Conservation (phyloP, 2,797 vertebrate species). For the Microchirus variegatus region DNA sequence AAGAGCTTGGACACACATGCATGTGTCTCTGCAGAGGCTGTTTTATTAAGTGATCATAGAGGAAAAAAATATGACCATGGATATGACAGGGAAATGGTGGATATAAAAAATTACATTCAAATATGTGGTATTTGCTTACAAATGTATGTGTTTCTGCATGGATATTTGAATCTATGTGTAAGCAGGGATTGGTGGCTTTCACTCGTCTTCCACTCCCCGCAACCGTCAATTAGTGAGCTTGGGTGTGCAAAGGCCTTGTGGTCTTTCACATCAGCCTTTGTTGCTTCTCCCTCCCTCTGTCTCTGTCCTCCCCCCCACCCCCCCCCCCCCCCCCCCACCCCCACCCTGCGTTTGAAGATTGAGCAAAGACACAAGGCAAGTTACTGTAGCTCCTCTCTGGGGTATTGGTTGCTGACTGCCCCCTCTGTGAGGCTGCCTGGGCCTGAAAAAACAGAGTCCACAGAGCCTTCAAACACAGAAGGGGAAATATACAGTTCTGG, state of each 20-base stretch:
- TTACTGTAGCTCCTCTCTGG: constrained; percentile 69
- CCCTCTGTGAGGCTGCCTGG: constrained; percentile 51
- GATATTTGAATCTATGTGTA: constrained; percentile 46
- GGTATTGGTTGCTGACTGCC: constrained; percentile 59
- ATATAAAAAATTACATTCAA: constrained; percentile 15
- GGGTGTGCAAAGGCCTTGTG: constrained; percentile 71
- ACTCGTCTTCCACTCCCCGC: constrained; percentile 70
- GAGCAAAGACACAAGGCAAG: constrained; percentile 80
- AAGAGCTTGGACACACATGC: constrained; percentile 46
- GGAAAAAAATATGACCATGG: not conserved
- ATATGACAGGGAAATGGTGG: constrained; percentile 16
- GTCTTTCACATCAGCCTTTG: constrained; percentile 79
- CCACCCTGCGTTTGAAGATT: constrained; percentile 82
- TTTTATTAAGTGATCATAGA: constrained; percentile 18
- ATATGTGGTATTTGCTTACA: constrained; percentile 27
- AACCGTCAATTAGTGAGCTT: constrained; percentile 82
- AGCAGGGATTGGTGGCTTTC: constrained; percentile 54
- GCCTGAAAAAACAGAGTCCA: constrained; percentile 59
- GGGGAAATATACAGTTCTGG: constrained; percentile 10
- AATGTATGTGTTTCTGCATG: constrained; percentile 33
- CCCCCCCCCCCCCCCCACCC: too few species aligned
- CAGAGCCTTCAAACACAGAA: constrained; percentile 55
- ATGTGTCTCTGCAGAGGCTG: constrained; percentile 35
- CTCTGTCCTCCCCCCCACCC: constrained; percentile 49
- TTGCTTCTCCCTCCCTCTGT: constrained; percentile 63